These are phyloP conservation scores for Drosophila setosimentum DNA, from an alignment of 2,888 invertebrate species.

Conservation along the genomic window DNA sequence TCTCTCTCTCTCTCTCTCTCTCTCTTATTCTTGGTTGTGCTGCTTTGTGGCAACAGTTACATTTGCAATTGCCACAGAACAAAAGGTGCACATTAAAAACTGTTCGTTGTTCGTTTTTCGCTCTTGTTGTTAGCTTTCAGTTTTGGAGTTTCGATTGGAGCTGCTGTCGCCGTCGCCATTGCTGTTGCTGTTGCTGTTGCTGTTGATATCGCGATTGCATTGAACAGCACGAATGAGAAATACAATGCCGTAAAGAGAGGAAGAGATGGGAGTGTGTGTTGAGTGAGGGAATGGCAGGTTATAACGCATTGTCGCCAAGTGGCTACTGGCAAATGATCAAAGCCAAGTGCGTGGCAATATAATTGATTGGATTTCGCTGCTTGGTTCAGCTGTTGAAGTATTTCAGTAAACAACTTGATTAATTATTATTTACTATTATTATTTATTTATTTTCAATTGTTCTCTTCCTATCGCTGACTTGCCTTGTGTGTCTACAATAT, in stretches of 20 bases:
- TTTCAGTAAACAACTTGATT: slow-evolving; percentile 1
- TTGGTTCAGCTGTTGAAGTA: neutral
- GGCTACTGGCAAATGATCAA: slow-evolving; percentile 63
- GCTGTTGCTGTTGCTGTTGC: slow-evolving; percentile 1
- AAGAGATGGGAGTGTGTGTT: neutral
- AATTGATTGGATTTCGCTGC: slow-evolving; percentile 53
- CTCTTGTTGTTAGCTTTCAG: slow-evolving; percentile 17
- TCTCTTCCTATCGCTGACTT: neutral
- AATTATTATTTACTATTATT: neutral
- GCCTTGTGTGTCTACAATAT: neutral
- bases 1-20: neutral
- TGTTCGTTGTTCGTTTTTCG: slow-evolving; percentile 43
- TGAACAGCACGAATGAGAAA: slow-evolving; percentile 34
- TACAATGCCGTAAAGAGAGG: neutral
- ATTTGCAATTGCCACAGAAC: slow-evolving; percentile 77
- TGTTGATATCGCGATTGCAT: slow-evolving; percentile 52
- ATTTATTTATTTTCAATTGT: no score
- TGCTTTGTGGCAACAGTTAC: slow-evolving; percentile 43
- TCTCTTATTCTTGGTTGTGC: neutral
- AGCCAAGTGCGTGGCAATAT: slow-evolving; percentile 69
- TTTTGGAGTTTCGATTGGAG: slow-evolving; percentile 20
- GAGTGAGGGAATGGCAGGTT: neutral
- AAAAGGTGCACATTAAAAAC: slow-evolving; percentile 78
- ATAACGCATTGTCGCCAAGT: slow-evolving; percentile 50
- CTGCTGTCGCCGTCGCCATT: slow-evolving; percentile 9